Evolutionary conservation across 2,888 invertebrate species (phyloP), one percentile per base, ranked within the genome.

Genomic region (Synanthedon myopaeformis): DNA sequence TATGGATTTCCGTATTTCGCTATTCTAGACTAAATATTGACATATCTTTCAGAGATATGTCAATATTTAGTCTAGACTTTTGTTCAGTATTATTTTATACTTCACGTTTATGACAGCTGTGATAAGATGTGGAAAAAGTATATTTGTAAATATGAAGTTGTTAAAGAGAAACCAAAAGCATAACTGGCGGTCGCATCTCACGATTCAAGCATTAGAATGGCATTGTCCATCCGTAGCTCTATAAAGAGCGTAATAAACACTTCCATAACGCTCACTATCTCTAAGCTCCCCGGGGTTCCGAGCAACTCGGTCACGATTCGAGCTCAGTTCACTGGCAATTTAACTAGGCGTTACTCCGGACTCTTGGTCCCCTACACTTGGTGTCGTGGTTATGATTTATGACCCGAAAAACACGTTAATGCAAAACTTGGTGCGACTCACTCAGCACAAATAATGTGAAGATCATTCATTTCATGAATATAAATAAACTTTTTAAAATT

Each of bases 221-320:
- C 23, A 14, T 4, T 12, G 49, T 12, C 23, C 49, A 49, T 49
- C 54, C 42, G 48, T 56, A 45, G 52, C 52, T 54, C 61, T 54
- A 56, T 55, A 57, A 58, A 59, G 59, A 56, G 57, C 41, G 57
- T 55, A 61, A 61, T 61, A 60, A 64, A 62, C 61, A 63, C 61
- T 49, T 49, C 49, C 19, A 49, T 49, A 53, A 42, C 6, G 42
- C 41, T 19, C 45, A 42, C 19, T 41, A 19, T 41, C 56, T 55
- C 56, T 54, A 42, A 56, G 56, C 57, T 54, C 51, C 42, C 49
- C 41, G 45, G 45, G 8, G 48, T 56, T 55, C 28, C 49, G 13
- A 45, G 45, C 45, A n/a, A 49, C 55, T 56, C 57, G 58, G 60
- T 56, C 58, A 62, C 64, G 62, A 57, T 52, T 42, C 17, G 28